phyloP scores from a whole-genome alignment of 2,797 vertebrate genomes.

The Helicolenus hilgendorfi region DNA sequence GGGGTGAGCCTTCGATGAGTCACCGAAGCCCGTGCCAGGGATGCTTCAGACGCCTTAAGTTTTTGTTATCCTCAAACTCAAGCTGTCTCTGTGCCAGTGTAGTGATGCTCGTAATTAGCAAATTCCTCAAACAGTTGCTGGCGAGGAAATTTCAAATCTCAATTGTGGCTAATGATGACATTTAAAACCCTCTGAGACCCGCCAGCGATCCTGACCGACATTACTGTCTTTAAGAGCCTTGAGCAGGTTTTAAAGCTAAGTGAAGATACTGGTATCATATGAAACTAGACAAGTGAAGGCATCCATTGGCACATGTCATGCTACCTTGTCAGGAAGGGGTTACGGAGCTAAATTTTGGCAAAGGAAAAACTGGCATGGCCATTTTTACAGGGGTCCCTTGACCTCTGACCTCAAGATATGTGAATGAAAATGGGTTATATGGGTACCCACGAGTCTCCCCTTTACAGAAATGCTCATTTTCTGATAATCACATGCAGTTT shows the following conservation, averaged over 20 bases:
- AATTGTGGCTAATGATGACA: not conserved
- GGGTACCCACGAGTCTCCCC: too few species aligned
- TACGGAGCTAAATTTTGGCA: too few species aligned
- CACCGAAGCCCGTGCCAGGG: not conserved
- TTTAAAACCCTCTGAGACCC: not conserved
- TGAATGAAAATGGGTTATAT: too few species aligned
- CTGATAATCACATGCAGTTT: too few species aligned
- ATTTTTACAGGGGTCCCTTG: too few species aligned
- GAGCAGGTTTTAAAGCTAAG: not conserved
- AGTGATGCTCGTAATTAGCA: not conserved
- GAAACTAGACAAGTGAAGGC: too few species aligned
- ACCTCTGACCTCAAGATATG: too few species aligned
- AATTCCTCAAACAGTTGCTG: not conserved
- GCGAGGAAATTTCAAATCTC: not conserved
- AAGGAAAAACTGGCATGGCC: too few species aligned
- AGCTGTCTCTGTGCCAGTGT: not conserved
- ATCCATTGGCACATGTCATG: too few species aligned
- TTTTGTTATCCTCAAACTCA: slow-evolving; percentile 19
- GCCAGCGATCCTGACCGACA: not conserved
- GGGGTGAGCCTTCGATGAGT: slow-evolving; percentile 49
- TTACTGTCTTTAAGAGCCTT: not conserved
- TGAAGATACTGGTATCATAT: not conserved
- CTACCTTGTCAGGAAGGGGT: too few species aligned
- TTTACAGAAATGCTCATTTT: too few species aligned
- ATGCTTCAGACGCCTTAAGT: slow-evolving; percentile 9